These are phyloP conservation scores for Trichogramma pretiosum DNA, from an alignment of 1,140 invertebrate species.

Conservation along the genomic window DNA sequence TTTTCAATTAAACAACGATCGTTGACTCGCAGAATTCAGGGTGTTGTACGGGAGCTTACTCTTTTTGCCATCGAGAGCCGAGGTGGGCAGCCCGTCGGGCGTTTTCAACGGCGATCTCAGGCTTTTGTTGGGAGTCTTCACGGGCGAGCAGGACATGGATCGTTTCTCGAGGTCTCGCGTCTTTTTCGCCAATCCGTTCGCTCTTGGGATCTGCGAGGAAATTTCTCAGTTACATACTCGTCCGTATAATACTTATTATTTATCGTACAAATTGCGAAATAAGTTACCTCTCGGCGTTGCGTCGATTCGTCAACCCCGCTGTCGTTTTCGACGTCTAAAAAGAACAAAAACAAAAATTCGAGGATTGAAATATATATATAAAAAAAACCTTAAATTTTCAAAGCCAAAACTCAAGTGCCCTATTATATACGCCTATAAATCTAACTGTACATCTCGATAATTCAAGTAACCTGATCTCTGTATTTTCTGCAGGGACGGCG, in stretches of 20 bases:
- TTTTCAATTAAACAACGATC: too few relatives aligned
- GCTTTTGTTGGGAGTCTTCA: slow-evolving; percentile 55
- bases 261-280: too few relatives aligned
- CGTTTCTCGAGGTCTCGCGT: slow-evolving; percentile 44
- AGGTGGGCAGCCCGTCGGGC: slow-evolving; percentile 52
- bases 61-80: slow-evolving; percentile 59
- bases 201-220: slow-evolving; percentile 37
- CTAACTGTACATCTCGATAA: too few relatives aligned
- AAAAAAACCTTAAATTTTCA: neutral
- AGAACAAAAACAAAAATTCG: slow-evolving; percentile 23
- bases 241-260: too few relatives aligned
- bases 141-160: slow-evolving; percentile 42
- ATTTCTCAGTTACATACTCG: too few relatives aligned
- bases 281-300: slow-evolving; percentile 51
- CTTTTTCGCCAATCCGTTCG: slow-evolving; percentile 59
- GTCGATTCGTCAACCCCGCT: slow-evolving; percentile 68
- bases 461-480: too few relatives aligned
- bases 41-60: slow-evolving; percentile 45
- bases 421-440: too few relatives aligned
- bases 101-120: slow-evolving; percentile 53
- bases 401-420: slow-evolving; percentile 22
- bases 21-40: too few relatives aligned
- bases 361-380: neutral
- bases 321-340: slow-evolving; percentile 69
- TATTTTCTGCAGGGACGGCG: slow-evolving; percentile 17